Percentiles rank a stretch among this genome's conserved stretches.
Conservation (phyloP, 1,140 invertebrate species). For the Temnothorax nylanderi region DNA sequence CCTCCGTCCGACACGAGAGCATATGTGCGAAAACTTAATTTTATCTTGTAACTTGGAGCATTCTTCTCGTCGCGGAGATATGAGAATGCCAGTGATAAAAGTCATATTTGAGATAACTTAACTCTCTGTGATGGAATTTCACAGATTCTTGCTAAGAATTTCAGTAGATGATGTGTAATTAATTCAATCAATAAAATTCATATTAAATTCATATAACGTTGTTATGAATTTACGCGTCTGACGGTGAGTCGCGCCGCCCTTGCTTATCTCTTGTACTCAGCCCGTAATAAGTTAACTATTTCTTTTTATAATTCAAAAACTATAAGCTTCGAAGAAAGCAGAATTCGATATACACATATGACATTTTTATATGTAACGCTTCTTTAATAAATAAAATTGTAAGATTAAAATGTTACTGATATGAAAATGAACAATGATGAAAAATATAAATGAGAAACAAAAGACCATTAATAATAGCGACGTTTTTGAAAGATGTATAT, state of each 20-base stretch:
- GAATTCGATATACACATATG: not conserved
- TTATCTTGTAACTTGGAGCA: not conserved
- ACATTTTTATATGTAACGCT: not conserved
- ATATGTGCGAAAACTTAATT: constrained; percentile 4
- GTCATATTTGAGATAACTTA: not conserved
- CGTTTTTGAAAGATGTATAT: not conserved
- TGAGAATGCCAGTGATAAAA: not conserved
- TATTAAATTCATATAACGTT: not conserved
- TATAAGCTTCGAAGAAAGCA: too few species aligned
- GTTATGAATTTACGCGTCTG: too few species aligned
- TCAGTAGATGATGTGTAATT: not conserved
- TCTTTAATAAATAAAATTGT: not conserved
- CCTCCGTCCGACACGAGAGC: not conserved
- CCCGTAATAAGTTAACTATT: too few species aligned
- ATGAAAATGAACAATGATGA: too few species aligned
- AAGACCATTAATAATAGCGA: not conserved
- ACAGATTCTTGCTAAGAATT: not conserved
- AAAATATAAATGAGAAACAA: not conserved
- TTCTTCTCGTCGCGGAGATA: not conserved
- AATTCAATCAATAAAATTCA: not conserved
- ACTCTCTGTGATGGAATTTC: not conserved
- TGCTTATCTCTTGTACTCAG: too few species aligned
- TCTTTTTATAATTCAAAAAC: too few species aligned
- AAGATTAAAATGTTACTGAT: not conserved
- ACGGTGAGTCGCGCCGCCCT: too few species aligned